Conservation (phyloP, 2,888 invertebrate species). For the Therioaphis trifolii region DNA sequence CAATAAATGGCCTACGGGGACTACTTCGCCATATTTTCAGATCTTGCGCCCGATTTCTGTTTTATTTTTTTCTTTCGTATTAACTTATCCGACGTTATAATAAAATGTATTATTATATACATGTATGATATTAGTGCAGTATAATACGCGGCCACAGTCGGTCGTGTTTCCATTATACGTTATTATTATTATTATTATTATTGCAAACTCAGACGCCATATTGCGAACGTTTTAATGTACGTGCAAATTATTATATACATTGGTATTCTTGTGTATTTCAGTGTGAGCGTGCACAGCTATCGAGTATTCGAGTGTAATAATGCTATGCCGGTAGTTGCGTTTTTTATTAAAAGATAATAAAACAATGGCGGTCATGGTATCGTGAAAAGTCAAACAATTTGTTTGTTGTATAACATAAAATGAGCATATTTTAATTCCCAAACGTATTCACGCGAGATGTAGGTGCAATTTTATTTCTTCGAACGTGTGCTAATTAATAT, state of each 20-base stretch:
- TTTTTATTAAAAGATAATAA: too few species aligned
- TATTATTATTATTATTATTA: slow-evolving; percentile 29
- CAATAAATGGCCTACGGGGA: slow-evolving; percentile 19
- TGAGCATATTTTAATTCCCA: too few species aligned
- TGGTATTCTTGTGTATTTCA: background rate
- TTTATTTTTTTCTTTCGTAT: slow-evolving; percentile 12
- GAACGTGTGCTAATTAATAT: too few species aligned
- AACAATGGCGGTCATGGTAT: too few species aligned
- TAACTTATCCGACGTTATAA: slow-evolving; percentile 10
- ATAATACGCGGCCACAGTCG: background rate
- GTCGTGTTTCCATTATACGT: background rate
- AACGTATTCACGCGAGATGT: too few species aligned
- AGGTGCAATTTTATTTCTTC: too few species aligned
- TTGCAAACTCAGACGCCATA: slow-evolving; percentile 37
- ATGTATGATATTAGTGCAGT: background rate
- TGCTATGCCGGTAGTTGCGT: too few species aligned
- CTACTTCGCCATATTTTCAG: slow-evolving; percentile 11
- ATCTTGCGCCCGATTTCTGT: slow-evolving; percentile 18
- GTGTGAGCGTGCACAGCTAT: too few species aligned
- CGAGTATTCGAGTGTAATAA: too few species aligned
- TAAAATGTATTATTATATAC: background rate
- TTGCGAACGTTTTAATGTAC: slow-evolving; percentile 1
- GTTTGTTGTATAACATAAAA: too few species aligned
- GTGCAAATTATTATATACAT: too few species aligned
- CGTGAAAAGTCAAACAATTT: too few species aligned